Evolutionary conservation across 2,888 invertebrate species (phyloP).

Genomic region (Cephus spinipes): DNA sequence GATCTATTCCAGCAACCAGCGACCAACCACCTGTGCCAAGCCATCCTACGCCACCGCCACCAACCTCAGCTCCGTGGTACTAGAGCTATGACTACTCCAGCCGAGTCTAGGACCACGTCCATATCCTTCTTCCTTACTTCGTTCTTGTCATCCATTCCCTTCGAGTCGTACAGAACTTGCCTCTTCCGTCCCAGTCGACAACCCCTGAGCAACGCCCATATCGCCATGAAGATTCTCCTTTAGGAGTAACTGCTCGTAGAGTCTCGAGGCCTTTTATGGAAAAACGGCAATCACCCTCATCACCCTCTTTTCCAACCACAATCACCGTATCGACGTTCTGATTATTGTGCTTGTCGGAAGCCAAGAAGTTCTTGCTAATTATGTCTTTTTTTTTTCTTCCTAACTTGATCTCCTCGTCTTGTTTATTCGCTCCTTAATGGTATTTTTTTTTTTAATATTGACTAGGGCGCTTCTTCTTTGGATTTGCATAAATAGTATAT

Average conservation of each 20-base stretch:
- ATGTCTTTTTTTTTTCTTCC: background rate
- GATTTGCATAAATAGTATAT: background rate
- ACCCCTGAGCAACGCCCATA: background rate
- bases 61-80: conserved; percentile 21
- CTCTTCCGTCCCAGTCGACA: background rate
- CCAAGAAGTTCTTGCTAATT: background rate
- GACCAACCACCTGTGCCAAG: background rate
- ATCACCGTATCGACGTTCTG: background rate
- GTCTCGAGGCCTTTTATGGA: background rate
- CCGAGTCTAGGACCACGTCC: background rate
- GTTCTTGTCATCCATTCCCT: background rate
- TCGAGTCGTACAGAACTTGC: background rate
- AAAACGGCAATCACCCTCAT: background rate
- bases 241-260: background rate
- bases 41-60: conserved; percentile 4
- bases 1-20: conserved; percentile 13
- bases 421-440: background rate
- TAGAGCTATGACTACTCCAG: background rate
- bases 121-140: background rate
- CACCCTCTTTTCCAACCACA: background rate
- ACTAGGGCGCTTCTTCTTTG: background rate
- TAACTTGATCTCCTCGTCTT: background rate
- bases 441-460: background rate
- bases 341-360: background rate
- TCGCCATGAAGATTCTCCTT: background rate